A percentile compares a stretch with the other conserved stretches of the same genome.
phyloP scores from a whole-genome alignment of 1,140 invertebrate species.

The Triops cancriformis region DNA sequence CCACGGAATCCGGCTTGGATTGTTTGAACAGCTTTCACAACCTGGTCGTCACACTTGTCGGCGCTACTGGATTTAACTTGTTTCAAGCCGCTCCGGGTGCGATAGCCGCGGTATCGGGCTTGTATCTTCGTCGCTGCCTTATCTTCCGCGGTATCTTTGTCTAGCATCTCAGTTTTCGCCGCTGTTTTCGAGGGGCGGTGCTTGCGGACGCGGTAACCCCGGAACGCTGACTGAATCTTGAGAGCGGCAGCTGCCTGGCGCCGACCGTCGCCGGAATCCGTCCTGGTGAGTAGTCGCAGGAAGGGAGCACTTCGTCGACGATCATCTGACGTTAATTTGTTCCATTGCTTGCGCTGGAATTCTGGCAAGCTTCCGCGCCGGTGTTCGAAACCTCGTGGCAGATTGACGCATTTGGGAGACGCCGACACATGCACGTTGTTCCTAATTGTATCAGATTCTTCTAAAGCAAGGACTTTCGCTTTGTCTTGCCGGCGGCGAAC shows the following conservation, averaged over 20 bases:
- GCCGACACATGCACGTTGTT: conserved; percentile 26
- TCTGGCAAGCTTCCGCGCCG: neutral
- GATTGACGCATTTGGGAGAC: conserved; percentile 21
- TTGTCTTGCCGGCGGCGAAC: conserved; percentile 47
- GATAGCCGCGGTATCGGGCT: conserved; percentile 60
- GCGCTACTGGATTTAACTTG: conserved; percentile 23
- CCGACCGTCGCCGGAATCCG: neutral
- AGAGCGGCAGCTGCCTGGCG: conserved; percentile 21
- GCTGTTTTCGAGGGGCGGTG: neutral
- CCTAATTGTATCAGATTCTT: conserved; percentile 36
- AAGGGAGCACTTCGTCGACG: neutral
- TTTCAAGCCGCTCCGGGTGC: conserved; percentile 52
- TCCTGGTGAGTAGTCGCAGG: neutral
- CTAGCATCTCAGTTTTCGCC: conserved; percentile 32
- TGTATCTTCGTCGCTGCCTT: conserved; percentile 63
- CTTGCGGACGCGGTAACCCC: conserved; percentile 31
- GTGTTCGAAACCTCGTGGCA: neutral
- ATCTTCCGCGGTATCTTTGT: conserved; percentile 17
- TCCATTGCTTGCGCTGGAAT: neutral
- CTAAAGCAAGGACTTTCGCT: neutral
- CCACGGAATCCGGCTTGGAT: conserved; percentile 66
- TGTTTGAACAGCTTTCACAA: conserved; percentile 53
- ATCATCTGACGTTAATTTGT: neutral
- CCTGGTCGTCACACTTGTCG: neutral
- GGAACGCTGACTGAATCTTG: conserved; percentile 30